Conservation (phyloP, 2,888 invertebrate genomes). For the Pristionchus exspectatus region DNA sequence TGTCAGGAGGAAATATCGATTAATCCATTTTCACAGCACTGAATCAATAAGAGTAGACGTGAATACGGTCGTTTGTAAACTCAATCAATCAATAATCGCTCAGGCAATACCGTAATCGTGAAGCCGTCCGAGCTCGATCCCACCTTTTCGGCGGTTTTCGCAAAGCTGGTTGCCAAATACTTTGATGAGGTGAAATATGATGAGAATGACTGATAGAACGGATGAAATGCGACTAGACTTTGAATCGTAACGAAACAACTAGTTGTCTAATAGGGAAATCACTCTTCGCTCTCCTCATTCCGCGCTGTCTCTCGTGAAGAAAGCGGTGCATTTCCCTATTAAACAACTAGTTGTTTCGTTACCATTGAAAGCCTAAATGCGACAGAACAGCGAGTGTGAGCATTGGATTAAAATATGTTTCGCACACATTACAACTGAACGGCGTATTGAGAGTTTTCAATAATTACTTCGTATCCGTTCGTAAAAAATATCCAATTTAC, state of each 20-base stretch:
- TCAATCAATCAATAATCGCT: neutral
- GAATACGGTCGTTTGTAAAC: too few species aligned
- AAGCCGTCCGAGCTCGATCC: slow-evolving; percentile 94
- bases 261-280: too few species aligned
- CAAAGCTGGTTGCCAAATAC: slow-evolving; percentile 89
- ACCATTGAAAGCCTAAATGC: too few species aligned
- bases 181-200: slow-evolving; percentile 80
- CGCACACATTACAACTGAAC: neutral
- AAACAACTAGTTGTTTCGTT: too few species aligned
- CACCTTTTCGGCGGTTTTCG: slow-evolving; percentile 86
- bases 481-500: too few species aligned
- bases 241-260: too few species aligned
- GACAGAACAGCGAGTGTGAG: too few species aligned
- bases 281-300: too few species aligned
- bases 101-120: slow-evolving; percentile 87
- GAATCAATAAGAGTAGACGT: too few species aligned
- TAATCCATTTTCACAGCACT: neutral
- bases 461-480: neutral
- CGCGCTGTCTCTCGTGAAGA: too few species aligned
- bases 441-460: neutral
- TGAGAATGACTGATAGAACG: neutral
- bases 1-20: neutral
- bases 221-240: too few species aligned
- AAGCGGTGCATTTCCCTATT: too few species aligned
- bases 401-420: neutral